Base-by-base conservation (phyloP, 2,797 vertebrate species). In the Channa striata region DNA sequence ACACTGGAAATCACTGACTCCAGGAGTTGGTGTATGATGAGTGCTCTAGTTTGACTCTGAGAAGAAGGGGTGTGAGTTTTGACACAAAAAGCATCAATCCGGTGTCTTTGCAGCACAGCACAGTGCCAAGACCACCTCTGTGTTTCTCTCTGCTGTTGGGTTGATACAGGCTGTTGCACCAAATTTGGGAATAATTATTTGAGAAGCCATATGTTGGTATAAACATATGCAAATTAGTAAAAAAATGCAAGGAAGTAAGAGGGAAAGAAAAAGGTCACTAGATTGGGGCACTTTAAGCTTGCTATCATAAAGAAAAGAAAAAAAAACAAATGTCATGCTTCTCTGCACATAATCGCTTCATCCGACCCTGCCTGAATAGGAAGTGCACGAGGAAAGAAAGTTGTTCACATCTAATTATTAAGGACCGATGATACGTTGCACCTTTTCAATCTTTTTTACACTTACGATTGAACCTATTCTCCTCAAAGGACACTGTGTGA, bases 211-310 rank as follows among this genome's bases (percentile, higher is more conserved):
- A 59, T 81, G 53, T 46, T 46, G 36, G 47, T 12, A 64, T 44
- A 25, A 72, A 63, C 20, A 72, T 44, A 54, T 73, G 48, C 42
- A 78, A 77, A 78, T 60, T 25, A 20, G 34, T 50, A 30, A 30
- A 30, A 30, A 30, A 30, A 30, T 0, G 25, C 4, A 30, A 30
- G 25, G 25, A 30, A 6, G 10, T 34, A 39, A 49, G 25, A 30
- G 19, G 34, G 16, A 17, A 34, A 19, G 19, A 66, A 70, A 64
- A 10, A 56, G 65, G 44, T 61, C 49, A 74, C 1, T 2, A 62
- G 34, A 21, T 49, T 67, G 20, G 11, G 11, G 50, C 30, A 43
- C 54, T 56, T 64, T 42, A 20, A 44, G n/a, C 16, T 44, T 20
- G 20, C 40, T 67, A 52, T 21, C 68, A 8, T 34, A 51, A 21